phyloP scores from a whole-genome alignment of 1,140 invertebrate species.

The Drosophila bocqueti region DNA sequence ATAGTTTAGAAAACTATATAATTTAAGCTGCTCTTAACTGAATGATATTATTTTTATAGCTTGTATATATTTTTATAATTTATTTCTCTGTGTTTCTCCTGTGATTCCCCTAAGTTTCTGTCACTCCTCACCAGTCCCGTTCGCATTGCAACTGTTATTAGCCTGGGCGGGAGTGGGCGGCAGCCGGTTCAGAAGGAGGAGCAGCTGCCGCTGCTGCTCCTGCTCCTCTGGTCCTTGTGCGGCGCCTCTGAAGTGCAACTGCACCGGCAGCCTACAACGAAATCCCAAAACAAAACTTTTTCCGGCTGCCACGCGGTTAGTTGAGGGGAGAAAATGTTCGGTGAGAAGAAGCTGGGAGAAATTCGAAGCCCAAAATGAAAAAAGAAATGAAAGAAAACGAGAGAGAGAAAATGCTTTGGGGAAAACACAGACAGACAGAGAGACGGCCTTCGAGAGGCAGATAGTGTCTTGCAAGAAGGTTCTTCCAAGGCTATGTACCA shows the following conservation, averaged over 20 bases:
- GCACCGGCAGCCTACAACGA: conserved; percentile 57
- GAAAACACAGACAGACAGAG: conserved; percentile 2
- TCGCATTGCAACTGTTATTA: conserved; percentile 77
- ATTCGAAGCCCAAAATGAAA: not conserved
- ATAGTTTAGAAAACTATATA: not conserved
- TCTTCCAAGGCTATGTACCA: not conserved
- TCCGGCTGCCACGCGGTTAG: conserved; percentile 73
- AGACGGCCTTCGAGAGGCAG: not conserved
- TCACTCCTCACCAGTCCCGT: conserved; percentile 8
- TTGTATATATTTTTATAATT: not conserved
- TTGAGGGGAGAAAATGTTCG: conserved; percentile 6
- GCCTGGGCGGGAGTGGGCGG: conserved; percentile 11
- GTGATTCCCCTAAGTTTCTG: not conserved
- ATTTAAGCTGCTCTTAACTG: not conserved
- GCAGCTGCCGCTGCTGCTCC: conserved; percentile 18
- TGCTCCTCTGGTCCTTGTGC: conserved; percentile 67
- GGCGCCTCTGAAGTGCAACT: conserved; percentile 78
- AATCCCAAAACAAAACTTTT: conserved; percentile 80
- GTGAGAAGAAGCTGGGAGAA: not conserved
- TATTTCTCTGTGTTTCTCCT: not conserved
- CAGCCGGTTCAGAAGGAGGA: conserved; percentile 16
- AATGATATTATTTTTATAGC: too few species aligned
- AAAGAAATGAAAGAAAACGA: not conserved
- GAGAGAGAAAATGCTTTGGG: not conserved
- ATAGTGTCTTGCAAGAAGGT: not conserved